Base-by-base conservation (phyloP, 2,113 vertebrate genomes). In the Ictalurus furcatus region DNA sequence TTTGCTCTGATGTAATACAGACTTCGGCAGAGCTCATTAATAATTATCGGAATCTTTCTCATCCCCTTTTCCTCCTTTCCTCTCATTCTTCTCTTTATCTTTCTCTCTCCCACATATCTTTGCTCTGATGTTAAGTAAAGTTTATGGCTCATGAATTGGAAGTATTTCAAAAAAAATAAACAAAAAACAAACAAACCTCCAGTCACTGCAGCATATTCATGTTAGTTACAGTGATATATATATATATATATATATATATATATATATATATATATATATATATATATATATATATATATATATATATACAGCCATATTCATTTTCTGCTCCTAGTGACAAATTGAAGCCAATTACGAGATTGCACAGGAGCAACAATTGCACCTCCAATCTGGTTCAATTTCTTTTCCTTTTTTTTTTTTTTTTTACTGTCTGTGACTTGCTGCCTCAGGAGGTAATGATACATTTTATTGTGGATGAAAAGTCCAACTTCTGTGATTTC, bases 291-390 rank as follows among this genome's bases (percentile, higher is more conserved):
- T 71, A 71, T 16, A 71, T 34, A 71, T 56, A 13, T 16, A 58
- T 16, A 58, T 4, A 58, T 3, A 13, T n/a, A 58, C 58, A 28
- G 76, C 19, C 71, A 84, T 83, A 71, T 90, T 73, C 48, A 71
- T 89, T 88, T 83, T 34, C 40, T 85, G 84, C 76, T 30, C 44
- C 14, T 83, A 21, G 4, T 85, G 83, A 90, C 63, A 91, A 90
- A 93, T 85, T 90, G 90, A 40, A 85, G 76, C 85, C 84, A 91
- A 91, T 92, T 91, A 91, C 28, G 25, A 86, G 76, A 87, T 84
- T 83, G 56, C 78, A 86, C 48, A 88, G 85, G 7, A 40, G 85
- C 88, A 74, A 87, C 63, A 83, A 90, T 87, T 81, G 84, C 84
- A 78, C 90, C 87, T 82, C 85, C 87, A 73, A 83, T 85, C 85